Evolutionary conservation across 1,140 invertebrate genomes (phyloP).

Genomic region (Calycopis cecrops): DNA sequence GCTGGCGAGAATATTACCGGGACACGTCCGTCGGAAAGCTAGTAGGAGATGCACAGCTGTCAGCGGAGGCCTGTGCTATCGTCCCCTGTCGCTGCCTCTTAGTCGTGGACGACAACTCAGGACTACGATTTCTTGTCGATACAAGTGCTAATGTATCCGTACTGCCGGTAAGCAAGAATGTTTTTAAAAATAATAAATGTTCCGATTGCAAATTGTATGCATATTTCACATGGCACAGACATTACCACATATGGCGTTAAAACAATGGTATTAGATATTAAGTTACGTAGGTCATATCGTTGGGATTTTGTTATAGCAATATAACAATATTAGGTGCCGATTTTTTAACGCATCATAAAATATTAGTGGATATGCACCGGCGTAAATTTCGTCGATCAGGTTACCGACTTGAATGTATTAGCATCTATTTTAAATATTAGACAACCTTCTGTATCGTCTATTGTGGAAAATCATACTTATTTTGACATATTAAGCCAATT

Average conservation of each 20-base stretch:
- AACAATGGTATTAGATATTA: constrained; percentile 23
- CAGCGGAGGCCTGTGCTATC: constrained; percentile 15
- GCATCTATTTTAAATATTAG: constrained; percentile 12
- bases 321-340: constrained; percentile 27
- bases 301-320: constrained; percentile 24
- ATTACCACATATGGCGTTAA: constrained; percentile 27
- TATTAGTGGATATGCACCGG: constrained; percentile 21
- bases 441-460: constrained; percentile 12
- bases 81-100: constrained; percentile 11
- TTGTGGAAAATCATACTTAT: constrained; percentile 10
- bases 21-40: not conserved
- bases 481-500: constrained; percentile 15
- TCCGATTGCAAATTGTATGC: constrained; percentile 25
- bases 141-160: too few relatives aligned
- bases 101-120: not conserved
- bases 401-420: constrained; percentile 12
- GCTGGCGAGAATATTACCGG: not conserved
- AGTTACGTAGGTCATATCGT: constrained; percentile 16
- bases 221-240: constrained; percentile 24
- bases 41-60: constrained; percentile 7
- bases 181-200: not conserved
- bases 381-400: constrained; percentile 19
- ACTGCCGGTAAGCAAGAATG: constrained; percentile 12
- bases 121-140: constrained; percentile 20
- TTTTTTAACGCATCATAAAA: constrained; percentile 23